Evolutionary conservation across 2,797 vertebrate species (phyloP), one percentile per base, ranked within the genome.

Genomic region (Sternarchorhynchus goeldii): DNA sequence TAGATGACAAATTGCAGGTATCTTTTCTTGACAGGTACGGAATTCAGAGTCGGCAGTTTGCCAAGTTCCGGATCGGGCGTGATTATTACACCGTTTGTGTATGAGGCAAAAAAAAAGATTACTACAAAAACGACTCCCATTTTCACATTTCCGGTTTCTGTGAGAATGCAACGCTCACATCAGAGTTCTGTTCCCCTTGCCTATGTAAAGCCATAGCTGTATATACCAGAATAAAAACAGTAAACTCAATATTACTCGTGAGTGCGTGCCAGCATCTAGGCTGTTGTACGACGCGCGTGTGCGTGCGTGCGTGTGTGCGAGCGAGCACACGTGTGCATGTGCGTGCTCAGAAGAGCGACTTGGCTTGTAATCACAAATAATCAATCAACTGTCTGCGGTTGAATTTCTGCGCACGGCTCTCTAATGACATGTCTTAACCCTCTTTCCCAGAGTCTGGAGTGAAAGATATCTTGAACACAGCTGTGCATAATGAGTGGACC

Each of bases 1-100:
- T 89, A 87, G 88, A 87, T 92, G 91, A 88, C 91, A 92, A 94
- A 94, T 93, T 91, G 91, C 88, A 90, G 90, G 88, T 92, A 90
- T 93, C 90, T 91, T 85, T 85, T 84, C 82, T 75, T 88, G 90
- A 91, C 87, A 87, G 90, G 87, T 84, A 80, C 77, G 84, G 86
- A 88, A 85, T 59, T 70, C 83, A 86, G 41, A 87, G 55, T 78
- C 76, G 89, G 89, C 82, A 1, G 41, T 57, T 66, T 81, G 90
- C 91, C 91, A 90, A 73, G 82, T 74, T 36, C 58, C 82, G 72
- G 76, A 85, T 67, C 17, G 76, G 85, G 82, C 85, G 81, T 87
- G 85, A 88, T 90, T 86, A 88, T 85, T 88, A 91, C 87, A 80
- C 87, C 14, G 45, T 12, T 12, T 50, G 45, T 50, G 45, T 50